Evolutionary conservation across 2,113 vertebrate species (phyloP).

Genomic region (Bujurquina vittata): DNA sequence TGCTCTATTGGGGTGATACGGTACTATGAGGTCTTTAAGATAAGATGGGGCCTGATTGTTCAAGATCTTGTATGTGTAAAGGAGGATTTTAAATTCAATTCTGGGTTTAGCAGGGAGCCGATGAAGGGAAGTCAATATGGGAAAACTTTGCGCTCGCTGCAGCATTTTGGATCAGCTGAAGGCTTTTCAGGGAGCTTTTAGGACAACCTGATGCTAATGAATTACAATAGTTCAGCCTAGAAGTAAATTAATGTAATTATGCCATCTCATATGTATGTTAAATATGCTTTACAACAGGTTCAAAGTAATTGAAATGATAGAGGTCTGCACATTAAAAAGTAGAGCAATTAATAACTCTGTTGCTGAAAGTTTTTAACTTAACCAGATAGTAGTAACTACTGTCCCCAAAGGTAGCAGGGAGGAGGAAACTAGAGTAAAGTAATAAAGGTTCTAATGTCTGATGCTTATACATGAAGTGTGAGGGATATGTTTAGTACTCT

Average conservation of each 20-base stretch:
- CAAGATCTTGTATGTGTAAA: too few relatives aligned
- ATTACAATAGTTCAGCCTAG: too few relatives aligned
- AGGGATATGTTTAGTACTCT: neutral
- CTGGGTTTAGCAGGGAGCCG: too few relatives aligned
- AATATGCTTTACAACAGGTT: neutral
- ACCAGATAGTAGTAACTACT: neutral
- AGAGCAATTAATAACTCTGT: neutral
- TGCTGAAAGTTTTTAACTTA: neutral
- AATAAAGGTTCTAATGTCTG: neutral
- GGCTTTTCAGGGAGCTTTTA: too few relatives aligned
- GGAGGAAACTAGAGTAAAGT: neutral
- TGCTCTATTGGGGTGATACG: too few relatives aligned
- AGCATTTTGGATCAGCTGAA: too few relatives aligned
- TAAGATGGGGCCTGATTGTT: too few relatives aligned
- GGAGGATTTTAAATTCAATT: too few relatives aligned
- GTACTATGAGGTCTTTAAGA: too few relatives aligned
- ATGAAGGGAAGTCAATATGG: too few relatives aligned
- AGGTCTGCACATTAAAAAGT: neutral
- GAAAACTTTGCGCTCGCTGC: too few relatives aligned
- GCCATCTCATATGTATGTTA: neutral
- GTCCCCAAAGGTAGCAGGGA: neutral
- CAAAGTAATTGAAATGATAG: neutral
- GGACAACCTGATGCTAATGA: too few relatives aligned
- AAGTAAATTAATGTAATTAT: neutral
- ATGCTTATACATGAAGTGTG: neutral